These are phyloP conservation scores for Cinclus cinclus DNA, from an alignment of 2,113 vertebrate species.

Conservation along the genomic window DNA sequence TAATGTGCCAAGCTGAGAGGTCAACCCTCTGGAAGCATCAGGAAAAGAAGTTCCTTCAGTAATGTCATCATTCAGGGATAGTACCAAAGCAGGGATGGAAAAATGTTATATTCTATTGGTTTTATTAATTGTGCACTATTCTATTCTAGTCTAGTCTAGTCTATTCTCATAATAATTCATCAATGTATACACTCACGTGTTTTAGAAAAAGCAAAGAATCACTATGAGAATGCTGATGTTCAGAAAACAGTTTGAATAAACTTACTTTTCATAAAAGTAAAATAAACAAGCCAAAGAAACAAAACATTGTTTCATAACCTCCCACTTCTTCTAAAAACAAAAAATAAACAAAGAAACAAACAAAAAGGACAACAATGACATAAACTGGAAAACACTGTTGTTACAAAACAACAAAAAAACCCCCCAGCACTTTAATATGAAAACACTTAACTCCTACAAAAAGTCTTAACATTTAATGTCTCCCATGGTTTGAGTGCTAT, in stretches of 20 bases:
- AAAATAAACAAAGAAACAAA: neutral
- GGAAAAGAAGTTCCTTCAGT: neutral
- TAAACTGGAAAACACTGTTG: neutral
- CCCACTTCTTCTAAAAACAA: neutral
- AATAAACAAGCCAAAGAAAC: neutral
- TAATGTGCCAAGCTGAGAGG: neutral
- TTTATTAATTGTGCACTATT: neutral
- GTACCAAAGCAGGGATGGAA: neutral
- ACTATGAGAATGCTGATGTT: neutral
- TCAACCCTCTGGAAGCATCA: neutral
- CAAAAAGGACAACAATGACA: neutral
- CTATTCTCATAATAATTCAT: rapidly evolving
- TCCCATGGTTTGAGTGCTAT: neutral
- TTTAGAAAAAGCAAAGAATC: neutral
- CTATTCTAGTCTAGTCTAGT: neutral
- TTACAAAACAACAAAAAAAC: neutral
- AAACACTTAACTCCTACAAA: neutral
- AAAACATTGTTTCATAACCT: neutral
- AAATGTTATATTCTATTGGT: neutral
- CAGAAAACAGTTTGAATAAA: neutral
- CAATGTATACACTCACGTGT: neutral
- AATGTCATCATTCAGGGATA: neutral
- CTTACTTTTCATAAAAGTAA: neutral
- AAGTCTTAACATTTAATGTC: neutral
- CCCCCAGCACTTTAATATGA: neutral